A percentile compares a stretch with the other conserved stretches of the same genome.
Evolutionary conservation across 1,140 invertebrate species (phyloP).

Genomic region (Drosophila murphyi): DNA sequence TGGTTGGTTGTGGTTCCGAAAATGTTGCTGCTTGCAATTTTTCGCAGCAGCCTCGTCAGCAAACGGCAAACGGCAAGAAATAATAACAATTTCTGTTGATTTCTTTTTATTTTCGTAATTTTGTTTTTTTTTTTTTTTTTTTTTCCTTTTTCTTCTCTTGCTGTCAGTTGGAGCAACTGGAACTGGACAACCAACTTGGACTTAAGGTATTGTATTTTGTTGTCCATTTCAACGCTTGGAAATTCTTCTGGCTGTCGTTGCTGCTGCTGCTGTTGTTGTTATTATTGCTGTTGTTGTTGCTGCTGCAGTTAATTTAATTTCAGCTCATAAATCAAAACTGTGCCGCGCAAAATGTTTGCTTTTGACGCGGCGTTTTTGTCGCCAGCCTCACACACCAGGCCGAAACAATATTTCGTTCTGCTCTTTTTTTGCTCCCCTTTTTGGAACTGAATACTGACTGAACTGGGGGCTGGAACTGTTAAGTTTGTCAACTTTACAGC

Average conservation of each 20-base stretch:
- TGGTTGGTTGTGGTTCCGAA: conserved; percentile 43
- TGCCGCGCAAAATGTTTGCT: conserved; percentile 82
- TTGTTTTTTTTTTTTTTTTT: conserved; percentile 9
- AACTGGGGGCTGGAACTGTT: conserved; percentile 48
- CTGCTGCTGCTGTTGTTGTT: conserved; percentile 21
- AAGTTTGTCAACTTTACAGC: conserved; percentile 61
- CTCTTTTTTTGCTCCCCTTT: conserved; percentile 3
- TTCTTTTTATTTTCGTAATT: conserved; percentile 16
- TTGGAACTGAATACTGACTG: conserved; percentile 31
- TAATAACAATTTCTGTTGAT: conserved; percentile 56
- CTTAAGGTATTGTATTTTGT: conserved; percentile 49
- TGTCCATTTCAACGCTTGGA: conserved; percentile 72
- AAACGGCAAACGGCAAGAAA: conserved; percentile 22
- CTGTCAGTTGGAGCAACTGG: conserved; percentile 50
- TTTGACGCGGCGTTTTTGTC: conserved; percentile 80
- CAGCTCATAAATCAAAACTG: conserved; percentile 83
- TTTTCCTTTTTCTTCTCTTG: conserved; percentile 15
- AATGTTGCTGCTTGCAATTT: conserved; percentile 57
- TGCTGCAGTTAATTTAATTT: conserved; percentile 80
- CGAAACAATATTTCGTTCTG: conserved; percentile 57
- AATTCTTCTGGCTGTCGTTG: conserved; percentile 62
- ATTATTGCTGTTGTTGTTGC: conserved; percentile 15
- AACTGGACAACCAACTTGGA: conserved; percentile 53
- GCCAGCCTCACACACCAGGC: conserved; percentile 47
- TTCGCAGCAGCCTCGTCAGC: conserved; percentile 49